phyloP scores from a whole-genome alignment of 2,888 invertebrate species.

The Dicycla oo region DNA sequence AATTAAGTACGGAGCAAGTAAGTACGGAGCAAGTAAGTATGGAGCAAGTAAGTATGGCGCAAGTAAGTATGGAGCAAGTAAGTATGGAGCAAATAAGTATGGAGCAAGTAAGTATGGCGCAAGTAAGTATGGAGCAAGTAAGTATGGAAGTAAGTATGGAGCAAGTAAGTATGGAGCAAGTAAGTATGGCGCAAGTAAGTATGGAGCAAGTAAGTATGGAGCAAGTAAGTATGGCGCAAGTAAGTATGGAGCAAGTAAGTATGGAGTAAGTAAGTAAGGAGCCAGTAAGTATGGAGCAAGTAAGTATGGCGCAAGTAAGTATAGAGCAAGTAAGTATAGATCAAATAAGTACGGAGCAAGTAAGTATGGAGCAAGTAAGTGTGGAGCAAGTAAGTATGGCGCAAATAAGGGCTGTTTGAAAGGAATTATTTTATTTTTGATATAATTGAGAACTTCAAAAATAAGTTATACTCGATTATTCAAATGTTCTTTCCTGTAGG shows the following conservation, averaged over 20 bases:
- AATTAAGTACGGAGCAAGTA: too few species aligned
- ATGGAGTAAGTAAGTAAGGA: background rate
- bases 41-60: background rate
- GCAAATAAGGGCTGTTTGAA: background rate
- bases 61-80: constrained; percentile 10
- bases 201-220: too few species aligned
- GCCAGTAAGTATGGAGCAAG: too few species aligned
- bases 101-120: background rate
- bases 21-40: background rate
- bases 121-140: too few species aligned
- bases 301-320: background rate
- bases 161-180: background rate
- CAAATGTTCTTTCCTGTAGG: background rate
- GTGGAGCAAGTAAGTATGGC: background rate
- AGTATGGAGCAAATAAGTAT: background rate
- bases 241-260: constrained; percentile 10
- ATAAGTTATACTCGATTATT: background rate
- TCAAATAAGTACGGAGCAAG: background rate
- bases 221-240: background rate
- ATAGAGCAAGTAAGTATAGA: background rate
- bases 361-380: background rate
- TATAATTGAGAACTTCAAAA: too few species aligned
- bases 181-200: background rate
- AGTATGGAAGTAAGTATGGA: background rate
- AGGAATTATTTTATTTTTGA: background rate